These are phyloP conservation scores for silkworm (Bombyx mori) DNA, from an alignment of 1,140 invertebrate species.

Conservation along the genomic window DNA sequence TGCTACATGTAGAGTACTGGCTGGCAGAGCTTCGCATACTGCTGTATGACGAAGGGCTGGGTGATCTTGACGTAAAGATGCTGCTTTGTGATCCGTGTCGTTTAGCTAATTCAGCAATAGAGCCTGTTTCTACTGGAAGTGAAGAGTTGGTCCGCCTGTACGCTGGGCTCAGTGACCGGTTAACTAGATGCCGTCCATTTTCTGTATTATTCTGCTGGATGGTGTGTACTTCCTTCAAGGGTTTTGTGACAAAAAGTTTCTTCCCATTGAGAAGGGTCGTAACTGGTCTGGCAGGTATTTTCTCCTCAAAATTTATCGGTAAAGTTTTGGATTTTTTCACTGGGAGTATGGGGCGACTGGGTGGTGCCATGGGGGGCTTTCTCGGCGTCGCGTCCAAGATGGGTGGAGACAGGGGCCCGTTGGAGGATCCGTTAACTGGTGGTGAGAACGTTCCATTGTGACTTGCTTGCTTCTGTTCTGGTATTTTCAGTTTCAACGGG, in stretches of 20 bases:
- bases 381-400: constrained; percentile 53
- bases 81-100: constrained; percentile 44
- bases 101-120: constrained; percentile 60
- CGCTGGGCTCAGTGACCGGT: constrained; percentile 57
- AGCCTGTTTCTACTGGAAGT: constrained; percentile 61
- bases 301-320: constrained; percentile 58
- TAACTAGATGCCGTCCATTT: constrained; percentile 39
- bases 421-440: constrained; percentile 24
- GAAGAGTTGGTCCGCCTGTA: constrained; percentile 48
- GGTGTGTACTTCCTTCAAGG: constrained; percentile 60
- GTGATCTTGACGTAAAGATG: constrained; percentile 55
- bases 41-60: constrained; percentile 55
- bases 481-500: constrained; percentile 44
- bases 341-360: constrained; percentile 48
- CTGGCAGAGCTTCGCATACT: constrained; percentile 56
- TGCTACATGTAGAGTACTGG: constrained; percentile 65
- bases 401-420: constrained; percentile 46
- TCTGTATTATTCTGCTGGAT: constrained; percentile 40
- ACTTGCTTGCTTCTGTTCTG: constrained; percentile 30
- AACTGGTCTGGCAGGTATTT: constrained; percentile 40
- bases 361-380: constrained; percentile 51
- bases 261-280: constrained; percentile 45
- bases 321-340: constrained; percentile 65
- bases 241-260: constrained; percentile 57
- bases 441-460: constrained; percentile 37